Conservation (phyloP, 2,797 vertebrate genomes). For the Tolypeutes matacus region DNA sequence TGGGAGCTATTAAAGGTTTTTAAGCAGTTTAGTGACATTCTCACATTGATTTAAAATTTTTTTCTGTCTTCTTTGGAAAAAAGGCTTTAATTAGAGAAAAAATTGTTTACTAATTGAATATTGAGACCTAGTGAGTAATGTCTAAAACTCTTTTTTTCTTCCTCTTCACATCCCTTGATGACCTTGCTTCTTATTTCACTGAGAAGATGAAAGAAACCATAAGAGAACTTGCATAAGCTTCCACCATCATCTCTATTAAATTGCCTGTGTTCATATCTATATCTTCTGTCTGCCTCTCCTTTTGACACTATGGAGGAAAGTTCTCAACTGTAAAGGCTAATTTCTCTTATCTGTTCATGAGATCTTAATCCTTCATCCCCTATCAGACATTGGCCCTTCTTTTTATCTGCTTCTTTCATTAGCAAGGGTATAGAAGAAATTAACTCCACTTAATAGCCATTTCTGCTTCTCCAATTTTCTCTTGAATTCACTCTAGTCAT, state of each 20-base stretch:
- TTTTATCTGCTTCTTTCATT: neutral
- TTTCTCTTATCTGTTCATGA: neutral
- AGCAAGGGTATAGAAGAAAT: neutral
- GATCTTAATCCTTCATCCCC: neutral
- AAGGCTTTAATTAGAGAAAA: neutral
- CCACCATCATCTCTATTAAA: neutral
- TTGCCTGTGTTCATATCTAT: neutral
- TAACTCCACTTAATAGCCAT: neutral
- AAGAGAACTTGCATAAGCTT: neutral
- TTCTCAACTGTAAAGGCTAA: neutral
- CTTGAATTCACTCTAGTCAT: neutral
- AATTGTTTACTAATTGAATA: neutral
- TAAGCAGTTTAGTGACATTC: neutral
- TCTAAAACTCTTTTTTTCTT: neutral
- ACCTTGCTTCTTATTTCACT: neutral
- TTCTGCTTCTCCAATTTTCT: neutral
- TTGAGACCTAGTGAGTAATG: neutral
- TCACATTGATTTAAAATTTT: neutral
- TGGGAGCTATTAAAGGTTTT: neutral
- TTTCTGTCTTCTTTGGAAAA: neutral
- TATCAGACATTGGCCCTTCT: neutral
- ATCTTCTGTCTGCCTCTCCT: neutral
- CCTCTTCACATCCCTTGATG: neutral
- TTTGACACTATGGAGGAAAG: neutral
- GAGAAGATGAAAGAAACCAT: neutral